Base-by-base conservation (phyloP, 2,113 vertebrate genomes). In the Cyanoramphus novaezelandiae region DNA sequence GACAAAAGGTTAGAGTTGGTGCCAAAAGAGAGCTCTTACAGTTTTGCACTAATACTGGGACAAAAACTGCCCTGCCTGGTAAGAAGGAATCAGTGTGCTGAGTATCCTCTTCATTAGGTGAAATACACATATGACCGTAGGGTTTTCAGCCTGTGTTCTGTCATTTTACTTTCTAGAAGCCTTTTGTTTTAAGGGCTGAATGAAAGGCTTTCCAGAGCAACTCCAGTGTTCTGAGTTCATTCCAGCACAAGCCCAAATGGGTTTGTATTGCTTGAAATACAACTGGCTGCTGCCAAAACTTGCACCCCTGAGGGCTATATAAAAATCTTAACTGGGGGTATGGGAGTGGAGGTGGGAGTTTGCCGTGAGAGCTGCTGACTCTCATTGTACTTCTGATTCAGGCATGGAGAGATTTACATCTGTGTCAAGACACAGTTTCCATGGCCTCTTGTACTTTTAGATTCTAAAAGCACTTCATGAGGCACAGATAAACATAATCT, bases 11-110 rank as follows among this genome's bases (percentile, higher is more conserved):
- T 86, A 55, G 44, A 88, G 27, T 1, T 82, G 24, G 6, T 80
- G 52, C 53, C 59, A 52, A n/a, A 86, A 49, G 43, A 86, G 21
- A 75, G 5, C 19, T 86, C 29, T 37, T 63, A 37, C 8, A 11
- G 21, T 78, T 88, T 57, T 16, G 28, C 37, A 83, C 11, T 14
- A 0, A 0, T 41, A 31, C 7, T 50, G 50, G 44, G 23, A 70
- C 10, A 63, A 44, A 77, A 83, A 21, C 29, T 81, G 17, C 33
- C 62, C 39, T 79, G 29, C 24, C 17, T n/a, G 3, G 28, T 80
- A 14, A 24, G 33, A 68, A 88, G 44, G 53, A 67, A 81, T 57
- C 43, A 43, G 10, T 67, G 13, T 72, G n/a, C 24, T 65, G 55
- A 81, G 49, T 59, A 57, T 49, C 21, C 12, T 70, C 10, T 43